A percentile compares a stretch with the other conserved stretches of the same genome.
These are phyloP conservation scores for Crocallis elinguaria DNA, from an alignment of 2,888 invertebrate species.

Conservation along the genomic window DNA sequence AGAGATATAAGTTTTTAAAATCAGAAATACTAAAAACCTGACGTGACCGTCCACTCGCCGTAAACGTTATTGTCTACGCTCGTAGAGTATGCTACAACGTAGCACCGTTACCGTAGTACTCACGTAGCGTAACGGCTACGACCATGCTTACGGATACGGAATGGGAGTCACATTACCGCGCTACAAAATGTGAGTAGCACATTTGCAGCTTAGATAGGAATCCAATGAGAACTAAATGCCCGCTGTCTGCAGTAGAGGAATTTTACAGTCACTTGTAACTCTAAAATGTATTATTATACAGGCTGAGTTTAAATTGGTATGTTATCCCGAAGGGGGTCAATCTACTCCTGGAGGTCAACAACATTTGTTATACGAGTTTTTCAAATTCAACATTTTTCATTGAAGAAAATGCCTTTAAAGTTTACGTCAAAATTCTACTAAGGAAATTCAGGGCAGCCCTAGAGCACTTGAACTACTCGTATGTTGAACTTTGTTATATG, in stretches of 20 bases:
- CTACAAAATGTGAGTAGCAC: slow-evolving; percentile 27
- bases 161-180: slow-evolving; percentile 31
- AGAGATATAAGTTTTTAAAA: slow-evolving; percentile 1
- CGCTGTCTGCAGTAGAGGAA: not conserved
- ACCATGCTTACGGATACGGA: slow-evolving; percentile 22
- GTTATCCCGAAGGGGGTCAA: no score
- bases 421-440: no score
- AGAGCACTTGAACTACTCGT: no score
- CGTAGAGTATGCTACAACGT: slow-evolving; percentile 25
- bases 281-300: no score
- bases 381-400: no score
- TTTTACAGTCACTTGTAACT: slow-evolving; percentile 3
- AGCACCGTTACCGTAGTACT: slow-evolving; percentile 31
- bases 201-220: slow-evolving; percentile 25
- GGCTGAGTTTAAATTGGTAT: no score
- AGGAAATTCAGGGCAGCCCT: no score
- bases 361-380: no score
- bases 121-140: slow-evolving; percentile 23
- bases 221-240: slow-evolving; percentile 16
- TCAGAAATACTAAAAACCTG: slow-evolving; percentile 10
- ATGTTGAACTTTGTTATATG: no score
- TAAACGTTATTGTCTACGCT: slow-evolving; percentile 28
- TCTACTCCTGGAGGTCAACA: no score
- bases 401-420: no score
- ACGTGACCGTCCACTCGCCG: slow-evolving; percentile 12